phyloP scores from a whole-genome alignment of 2,888 invertebrate genomes.

The Cantharis flavilabris region DNA sequence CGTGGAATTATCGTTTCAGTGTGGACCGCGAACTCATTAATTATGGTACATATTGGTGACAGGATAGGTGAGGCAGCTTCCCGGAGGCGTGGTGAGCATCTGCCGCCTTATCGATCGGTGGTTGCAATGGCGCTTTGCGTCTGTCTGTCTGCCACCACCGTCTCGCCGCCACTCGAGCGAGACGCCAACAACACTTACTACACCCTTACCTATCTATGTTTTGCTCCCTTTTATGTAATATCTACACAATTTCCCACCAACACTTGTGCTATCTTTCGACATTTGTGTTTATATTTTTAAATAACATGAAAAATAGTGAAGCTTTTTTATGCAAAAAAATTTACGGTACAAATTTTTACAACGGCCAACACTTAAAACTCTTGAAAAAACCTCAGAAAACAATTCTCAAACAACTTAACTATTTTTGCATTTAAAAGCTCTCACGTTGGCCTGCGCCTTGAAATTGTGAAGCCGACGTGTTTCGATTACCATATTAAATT shows the following conservation, averaged over 20 bases:
- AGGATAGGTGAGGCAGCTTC: conserved; percentile 41
- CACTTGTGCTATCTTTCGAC: conserved; percentile 24
- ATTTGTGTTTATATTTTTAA: not conserved
- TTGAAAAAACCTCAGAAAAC: conserved; percentile 15
- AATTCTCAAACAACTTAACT: conserved; percentile 26
- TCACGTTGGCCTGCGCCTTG: conserved; percentile 22
- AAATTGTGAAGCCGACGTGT: conserved; percentile 30
- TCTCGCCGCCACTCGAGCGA: conserved; percentile 26
- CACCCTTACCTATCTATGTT: conserved; percentile 19
- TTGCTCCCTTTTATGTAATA: conserved; percentile 1
- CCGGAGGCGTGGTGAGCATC: conserved; percentile 36
- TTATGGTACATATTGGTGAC: conserved; percentile 46
- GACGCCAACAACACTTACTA: conserved; percentile 21
- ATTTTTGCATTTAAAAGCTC: conserved; percentile 22
- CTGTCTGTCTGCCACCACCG: conserved; percentile 29
- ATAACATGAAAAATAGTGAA: not conserved
- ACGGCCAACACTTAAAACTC: conserved; percentile 16
- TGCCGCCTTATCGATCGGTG: conserved; percentile 34
- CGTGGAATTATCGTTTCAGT: conserved; percentile 59
- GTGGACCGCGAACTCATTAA: conserved; percentile 55
- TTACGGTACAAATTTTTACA: conserved; percentile 3
- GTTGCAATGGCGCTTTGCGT: conserved; percentile 34
- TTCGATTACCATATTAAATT: conserved; percentile 42
- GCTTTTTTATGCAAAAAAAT: conserved; percentile 3
- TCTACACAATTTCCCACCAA: conserved; percentile 11